Evolutionary conservation across 2,797 vertebrate genomes (phyloP), one percentile per base, ranked within the genome.

Genomic region (Chiloscyllium punctatum): DNA sequence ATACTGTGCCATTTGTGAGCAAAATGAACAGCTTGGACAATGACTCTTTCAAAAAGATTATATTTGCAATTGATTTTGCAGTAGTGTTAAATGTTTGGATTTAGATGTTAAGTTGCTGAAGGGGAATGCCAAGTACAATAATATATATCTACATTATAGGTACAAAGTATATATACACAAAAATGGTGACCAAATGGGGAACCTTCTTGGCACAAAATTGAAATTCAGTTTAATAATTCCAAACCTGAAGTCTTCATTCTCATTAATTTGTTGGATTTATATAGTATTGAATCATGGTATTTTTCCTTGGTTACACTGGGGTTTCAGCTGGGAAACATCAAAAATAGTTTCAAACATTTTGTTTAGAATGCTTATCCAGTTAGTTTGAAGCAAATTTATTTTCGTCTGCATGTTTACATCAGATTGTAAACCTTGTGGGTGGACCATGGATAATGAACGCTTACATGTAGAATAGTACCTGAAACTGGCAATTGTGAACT

Each of bases 301-400:
- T 82, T 62, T 82, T 18, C 48, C 48, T 62, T 62, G 9, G 27
- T n/a, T 62, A 53, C 51, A 62, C 87, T 7, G 53, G 62, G 62
- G 48, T 53, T 87, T 87, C 84, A 53, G 25, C 84, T 51, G 2
- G 8, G 48, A 87, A 87, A 23, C 51, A 30, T 87, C 84, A 87
- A 87, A 53, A 87, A 53, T 87, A 87, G 30, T 87, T 53, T 87
- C 0, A 51, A 87, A 51, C 27, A 57, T 57, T 82, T 23, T 82
- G 37, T 23, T 82, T 42, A 42, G 37, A 62, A 82, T 21, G 15
- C 15, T 82, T 82, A 16, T n/a, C 42, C n/a, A 21, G 79, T 82
- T 82, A 82, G 82, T 82, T 82, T 37, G 33, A 90, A 90, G 53
- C 87, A 57, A 57, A 90, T 62, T 90, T 90, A 53, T 27, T 90